Evolutionary conservation across 2,797 vertebrate species (phyloP).

Genomic region (Gymnoscopelus braueri): DNA sequence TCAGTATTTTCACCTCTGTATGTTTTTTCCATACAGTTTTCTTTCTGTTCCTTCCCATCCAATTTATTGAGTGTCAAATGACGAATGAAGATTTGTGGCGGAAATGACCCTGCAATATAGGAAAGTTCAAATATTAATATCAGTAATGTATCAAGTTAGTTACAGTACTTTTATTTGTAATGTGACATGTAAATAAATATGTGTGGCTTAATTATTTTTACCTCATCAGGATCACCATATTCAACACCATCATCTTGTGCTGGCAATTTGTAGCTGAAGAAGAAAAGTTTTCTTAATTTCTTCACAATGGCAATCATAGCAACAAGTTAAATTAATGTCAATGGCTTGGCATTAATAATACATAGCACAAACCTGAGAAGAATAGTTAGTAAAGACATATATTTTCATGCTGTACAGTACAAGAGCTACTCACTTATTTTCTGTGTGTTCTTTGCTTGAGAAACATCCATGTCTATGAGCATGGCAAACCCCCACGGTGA

Average conservation of each 20-base stretch:
- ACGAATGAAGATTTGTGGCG: constrained; percentile 98
- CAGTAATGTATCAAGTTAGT: neutral
- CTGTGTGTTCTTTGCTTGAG: constrained; percentile 84
- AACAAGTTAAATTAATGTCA: neutral
- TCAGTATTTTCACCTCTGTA: constrained; percentile 42
- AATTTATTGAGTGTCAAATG: constrained; percentile 87
- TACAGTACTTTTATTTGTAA: too few species aligned
- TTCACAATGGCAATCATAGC: neutral
- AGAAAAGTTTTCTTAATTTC: constrained; percentile 34
- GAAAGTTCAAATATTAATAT: neutral
- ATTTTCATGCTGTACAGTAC: neutral
- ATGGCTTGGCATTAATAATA: neutral
- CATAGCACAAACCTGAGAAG: neutral
- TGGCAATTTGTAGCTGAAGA: constrained; percentile 89
- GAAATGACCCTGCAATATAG: constrained; percentile 90
- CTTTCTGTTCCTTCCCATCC: constrained; percentile 43
- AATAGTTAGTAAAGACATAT: neutral
- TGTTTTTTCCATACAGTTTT: constrained; percentile 26
- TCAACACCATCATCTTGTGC: constrained; percentile 87
- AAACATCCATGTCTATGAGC: constrained; percentile 90
- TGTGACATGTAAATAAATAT: neutral
- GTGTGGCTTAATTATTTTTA: constrained; percentile 63
- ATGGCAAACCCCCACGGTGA: constrained; percentile 87
- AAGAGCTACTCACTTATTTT: constrained; percentile 85
- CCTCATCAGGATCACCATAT: constrained; percentile 93